Conservation (phyloP, 2,113 vertebrate species). For the Mus pahari region DNA sequence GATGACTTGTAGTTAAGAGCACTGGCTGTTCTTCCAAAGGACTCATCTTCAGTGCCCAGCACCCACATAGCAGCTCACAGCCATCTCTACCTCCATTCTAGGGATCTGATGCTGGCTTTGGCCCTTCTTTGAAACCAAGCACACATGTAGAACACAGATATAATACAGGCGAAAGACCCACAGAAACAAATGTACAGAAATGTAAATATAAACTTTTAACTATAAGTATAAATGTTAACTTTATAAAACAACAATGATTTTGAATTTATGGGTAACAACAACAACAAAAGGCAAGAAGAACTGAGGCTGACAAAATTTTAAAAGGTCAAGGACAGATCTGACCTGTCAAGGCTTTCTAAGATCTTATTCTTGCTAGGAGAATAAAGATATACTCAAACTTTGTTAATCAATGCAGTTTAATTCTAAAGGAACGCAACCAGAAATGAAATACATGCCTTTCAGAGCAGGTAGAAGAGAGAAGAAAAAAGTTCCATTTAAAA, state of each 20-base stretch:
- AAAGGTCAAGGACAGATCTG: background rate
- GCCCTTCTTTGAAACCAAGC: background rate
- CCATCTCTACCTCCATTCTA: background rate
- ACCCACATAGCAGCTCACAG: background rate
- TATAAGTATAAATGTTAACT: background rate
- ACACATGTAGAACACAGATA: background rate
- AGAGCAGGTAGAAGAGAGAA: background rate
- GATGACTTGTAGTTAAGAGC: background rate
- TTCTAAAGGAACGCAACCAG: slow-evolving; percentile 15
- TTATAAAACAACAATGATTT: background rate
- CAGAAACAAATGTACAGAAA: background rate
- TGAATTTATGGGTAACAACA: background rate
- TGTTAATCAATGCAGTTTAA: background rate
- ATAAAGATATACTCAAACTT: background rate
- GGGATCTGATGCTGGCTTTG: background rate
- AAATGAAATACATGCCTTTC: background rate
- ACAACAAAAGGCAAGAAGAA: background rate
- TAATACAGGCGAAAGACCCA: background rate
- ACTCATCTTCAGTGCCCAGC: background rate
- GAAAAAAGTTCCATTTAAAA: background rate
- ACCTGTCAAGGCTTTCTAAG: background rate
- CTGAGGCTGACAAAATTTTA: background rate
- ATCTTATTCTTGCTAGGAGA: background rate
- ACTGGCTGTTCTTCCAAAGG: background rate
- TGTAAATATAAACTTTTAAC: background rate